Base-by-base conservation (phyloP, 2,888 invertebrate species). In the Epistrophe grossulariae region DNA sequence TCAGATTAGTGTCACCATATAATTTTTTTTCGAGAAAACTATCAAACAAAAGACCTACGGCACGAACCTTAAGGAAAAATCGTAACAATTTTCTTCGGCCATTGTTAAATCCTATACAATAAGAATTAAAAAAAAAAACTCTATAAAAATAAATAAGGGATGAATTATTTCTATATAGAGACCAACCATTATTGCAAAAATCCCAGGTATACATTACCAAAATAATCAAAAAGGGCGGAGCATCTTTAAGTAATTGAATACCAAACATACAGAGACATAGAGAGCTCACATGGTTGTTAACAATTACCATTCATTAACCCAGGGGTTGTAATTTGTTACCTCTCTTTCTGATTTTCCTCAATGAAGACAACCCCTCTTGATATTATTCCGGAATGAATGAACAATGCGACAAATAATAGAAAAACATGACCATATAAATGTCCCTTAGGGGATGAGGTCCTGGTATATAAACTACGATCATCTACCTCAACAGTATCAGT, bases 401-500 rank as follows among this genome's bases (percentile, higher is more conserved):
- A 59, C 38, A 76, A 79, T 43, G 24, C 19, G 19, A 35, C 35
- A 28, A 1, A 43, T n/a, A 13, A 35, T 35, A 35, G 24, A 64
- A 76, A 76, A 81, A 35, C 57, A 60, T 52, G 38, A 79, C 71
- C 43, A 48, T 35, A 72, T 13, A 35, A 24, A 60, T 59, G 24
- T 50, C n/a, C 43, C 24, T 62, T 13, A 60, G 59, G 77, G 81
- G 85, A 38, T 78, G 85, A 38, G 31, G 17, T 17, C 28, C 50
- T 35, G 71, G 81, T 89, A 89, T 89, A 88, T 87, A 89, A 89
- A 66, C 64, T 38, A 45, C 73, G 88, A 88, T 88, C 88, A 48
- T 81, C 48, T 48, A 35, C 62, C 31, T 9, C 15, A 48, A n/a
- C 60, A 71, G 70, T 79, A 87, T 81, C 87, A 89, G 88, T 89